Evolutionary conservation across 2,113 vertebrate species (phyloP).

Genomic region (Syngnathus typhle): DNA sequence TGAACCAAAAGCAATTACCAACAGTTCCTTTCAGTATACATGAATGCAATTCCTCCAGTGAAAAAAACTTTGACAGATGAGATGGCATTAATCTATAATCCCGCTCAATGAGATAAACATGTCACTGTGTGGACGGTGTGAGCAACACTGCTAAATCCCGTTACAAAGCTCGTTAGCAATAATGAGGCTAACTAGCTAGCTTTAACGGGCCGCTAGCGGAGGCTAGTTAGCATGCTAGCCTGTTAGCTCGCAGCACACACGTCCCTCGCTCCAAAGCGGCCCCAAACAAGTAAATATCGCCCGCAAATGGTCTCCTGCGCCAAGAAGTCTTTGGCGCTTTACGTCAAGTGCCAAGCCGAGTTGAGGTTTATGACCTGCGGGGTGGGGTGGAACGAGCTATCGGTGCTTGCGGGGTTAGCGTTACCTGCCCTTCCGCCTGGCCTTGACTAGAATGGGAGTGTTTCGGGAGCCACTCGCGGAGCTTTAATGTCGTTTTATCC

Average conservation of each 20-base stretch:
- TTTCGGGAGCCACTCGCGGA: constrained; percentile 42
- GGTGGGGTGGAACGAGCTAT: background rate
- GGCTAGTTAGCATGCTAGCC: constrained; percentile 41
- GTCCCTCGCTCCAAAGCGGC: constrained; percentile 25
- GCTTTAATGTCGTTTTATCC: constrained; percentile 25
- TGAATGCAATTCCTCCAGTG: constrained; percentile 1
- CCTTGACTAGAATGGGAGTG: constrained; percentile 68
- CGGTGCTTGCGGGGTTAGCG: constrained; percentile 31
- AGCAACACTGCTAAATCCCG: constrained; percentile 39
- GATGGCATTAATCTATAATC: constrained; percentile 39
- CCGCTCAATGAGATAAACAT: background rate
- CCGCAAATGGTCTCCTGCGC: background rate
- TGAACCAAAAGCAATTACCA: background rate
- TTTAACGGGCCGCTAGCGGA: constrained; percentile 40
- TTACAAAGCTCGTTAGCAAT: constrained; percentile 65
- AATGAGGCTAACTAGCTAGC: constrained; percentile 54
- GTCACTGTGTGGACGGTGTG: constrained; percentile 27
- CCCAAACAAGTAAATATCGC: too few relatives aligned
- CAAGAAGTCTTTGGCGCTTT: background rate
- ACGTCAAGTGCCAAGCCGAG: background rate
- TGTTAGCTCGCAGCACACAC: constrained; percentile 15
- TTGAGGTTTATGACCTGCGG: constrained; percentile 3
- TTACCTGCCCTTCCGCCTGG: constrained; percentile 70
- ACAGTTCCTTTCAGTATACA: constrained; percentile 30
- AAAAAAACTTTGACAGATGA: constrained; percentile 6